Base-by-base conservation (phyloP, 2,888 invertebrate species). In the Caenorhabditis virilis region DNA sequence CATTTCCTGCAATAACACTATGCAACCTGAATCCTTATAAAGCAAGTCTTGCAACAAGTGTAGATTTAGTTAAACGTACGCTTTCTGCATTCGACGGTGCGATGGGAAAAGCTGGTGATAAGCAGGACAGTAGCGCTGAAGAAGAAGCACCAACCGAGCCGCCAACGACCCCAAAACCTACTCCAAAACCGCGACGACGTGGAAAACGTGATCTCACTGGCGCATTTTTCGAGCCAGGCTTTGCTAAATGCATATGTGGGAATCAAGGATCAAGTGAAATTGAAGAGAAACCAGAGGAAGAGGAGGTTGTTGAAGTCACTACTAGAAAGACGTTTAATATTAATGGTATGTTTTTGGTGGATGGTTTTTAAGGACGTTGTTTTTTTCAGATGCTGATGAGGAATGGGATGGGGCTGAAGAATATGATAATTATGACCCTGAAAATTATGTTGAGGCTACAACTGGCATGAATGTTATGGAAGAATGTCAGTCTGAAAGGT, bases 11-110 rank as follows among this genome's bases (percentile, higher is more conserved):
- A 2, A 77, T 80, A n/a, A 80, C 80, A 2, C 27, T 81, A 4
- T 81, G 81, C 50, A 81, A 81, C 52, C 56, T 81, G 51, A 81
- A 81, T 58, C 81, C 81, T 2, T 81, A 81, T 67, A 81, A 79
- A 69, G 73, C 76, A 2, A 75, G 75, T 42, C 47, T 75, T n/a
- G 78, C 79, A 15, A 73, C 69, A 3, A 72, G 69, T 48, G 78
- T 81, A 13, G 77, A 77, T 38, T 48, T 79, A 11, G 76, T 81
- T 4, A 72, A 69, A 50, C 36, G 79, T 66, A 81, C 79, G 27
- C 74, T 79, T 27, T 70, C 70, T 3, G 79, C 79, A 4, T 79
- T 79, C 43, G 76, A 79, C 39, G 72, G 73, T 16, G 79, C 77
- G 5, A 79, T 79, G 79, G 63, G 62, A n/a, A 75, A 72, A 49